Evolutionary conservation across 2,888 invertebrate species (phyloP).

Genomic region (Scrobipalpa costella): DNA sequence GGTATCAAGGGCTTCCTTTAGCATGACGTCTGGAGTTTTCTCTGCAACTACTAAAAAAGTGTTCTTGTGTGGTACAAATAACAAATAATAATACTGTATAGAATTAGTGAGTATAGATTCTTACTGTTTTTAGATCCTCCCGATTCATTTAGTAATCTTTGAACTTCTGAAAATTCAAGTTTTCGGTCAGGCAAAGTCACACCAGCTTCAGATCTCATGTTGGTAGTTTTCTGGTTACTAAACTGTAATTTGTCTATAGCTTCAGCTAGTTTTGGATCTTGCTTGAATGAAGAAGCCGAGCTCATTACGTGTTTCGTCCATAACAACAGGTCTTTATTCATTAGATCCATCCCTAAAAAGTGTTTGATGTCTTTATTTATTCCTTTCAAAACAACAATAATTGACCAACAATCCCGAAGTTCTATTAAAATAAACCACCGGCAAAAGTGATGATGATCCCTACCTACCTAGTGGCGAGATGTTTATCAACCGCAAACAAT

Average conservation of each 20-base stretch:
- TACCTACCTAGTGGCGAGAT: conserved; percentile 78
- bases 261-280: conserved; percentile 61
- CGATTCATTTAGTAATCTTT: conserved; percentile 51
- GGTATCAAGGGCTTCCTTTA: conserved; percentile 48
- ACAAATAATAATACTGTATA: no score
- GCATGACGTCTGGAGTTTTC: conserved; percentile 39
- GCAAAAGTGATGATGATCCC: conserved; percentile 77
- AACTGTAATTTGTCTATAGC: conserved; percentile 65
- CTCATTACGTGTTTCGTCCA: conserved; percentile 55
- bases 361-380: conserved; percentile 29
- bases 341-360: conserved; percentile 67
- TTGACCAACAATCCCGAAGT: conserved; percentile 67
- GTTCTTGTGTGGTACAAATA: no score
- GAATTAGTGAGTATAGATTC: not conserved
- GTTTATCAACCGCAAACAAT: conserved; percentile 81
- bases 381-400: conserved; percentile 61
- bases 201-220: conserved; percentile 32
- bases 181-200: conserved; percentile 62
- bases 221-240: conserved; percentile 37
- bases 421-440: conserved; percentile 68
- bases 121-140: conserved; percentile 36
- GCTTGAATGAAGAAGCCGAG: conserved; percentile 53
- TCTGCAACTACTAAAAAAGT: conserved; percentile 37
- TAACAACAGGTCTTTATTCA: conserved; percentile 60
- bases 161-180: conserved; percentile 64